phyloP scores from a whole-genome alignment of 2,797 vertebrate species.

The Pristis pectinata region DNA sequence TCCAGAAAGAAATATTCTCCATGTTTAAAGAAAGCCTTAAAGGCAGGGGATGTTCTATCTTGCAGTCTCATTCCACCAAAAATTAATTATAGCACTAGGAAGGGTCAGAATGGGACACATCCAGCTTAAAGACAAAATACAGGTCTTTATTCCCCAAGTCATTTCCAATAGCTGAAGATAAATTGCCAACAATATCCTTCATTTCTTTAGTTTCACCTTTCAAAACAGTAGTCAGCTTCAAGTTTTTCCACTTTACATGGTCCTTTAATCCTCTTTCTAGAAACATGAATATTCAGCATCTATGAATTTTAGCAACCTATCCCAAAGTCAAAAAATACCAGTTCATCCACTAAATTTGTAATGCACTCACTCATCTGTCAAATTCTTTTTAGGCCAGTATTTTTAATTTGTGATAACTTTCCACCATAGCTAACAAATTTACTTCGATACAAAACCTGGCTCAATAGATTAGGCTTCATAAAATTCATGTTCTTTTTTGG shows the following conservation, averaged over 20 bases:
- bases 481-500: not conserved
- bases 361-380: not conserved
- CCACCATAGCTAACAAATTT: not conserved
- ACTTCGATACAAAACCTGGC: not conserved
- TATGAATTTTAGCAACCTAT: not conserved
- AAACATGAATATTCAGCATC: not conserved
- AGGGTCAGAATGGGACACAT: not conserved
- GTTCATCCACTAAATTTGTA: too few species aligned
- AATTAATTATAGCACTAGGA: not conserved
- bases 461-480: not conserved
- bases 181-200: too few species aligned
- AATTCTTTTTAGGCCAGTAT: not conserved
- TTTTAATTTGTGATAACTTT: not conserved
- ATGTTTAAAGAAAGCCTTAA: not conserved
- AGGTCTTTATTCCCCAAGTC: not conserved
- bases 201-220: too few species aligned
- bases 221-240: too few species aligned
- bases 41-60: not conserved
- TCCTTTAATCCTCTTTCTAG: not conserved
- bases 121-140: not conserved
- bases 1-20: not conserved
- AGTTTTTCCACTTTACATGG: too few species aligned
- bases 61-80: not conserved
- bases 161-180: too few species aligned
- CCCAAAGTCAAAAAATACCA: not conserved